A percentile compares a stretch with the other conserved stretches of the same genome.
Conservation (phyloP, 1,140 invertebrate genomes). For the Cyclargus thomasi region DNA sequence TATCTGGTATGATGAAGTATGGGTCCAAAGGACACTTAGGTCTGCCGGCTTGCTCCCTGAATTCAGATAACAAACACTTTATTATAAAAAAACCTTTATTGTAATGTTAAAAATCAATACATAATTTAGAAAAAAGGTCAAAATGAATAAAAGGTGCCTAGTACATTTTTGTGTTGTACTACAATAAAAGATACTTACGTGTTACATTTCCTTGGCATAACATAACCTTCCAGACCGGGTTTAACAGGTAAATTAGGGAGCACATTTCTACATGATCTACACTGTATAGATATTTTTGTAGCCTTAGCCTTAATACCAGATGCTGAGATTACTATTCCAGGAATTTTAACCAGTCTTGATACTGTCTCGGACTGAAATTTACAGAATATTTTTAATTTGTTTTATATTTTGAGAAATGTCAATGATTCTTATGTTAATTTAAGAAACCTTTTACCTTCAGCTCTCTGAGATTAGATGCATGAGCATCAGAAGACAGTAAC, state of each 20-base stretch:
- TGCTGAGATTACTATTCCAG: conserved; percentile 96
- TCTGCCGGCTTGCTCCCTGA: conserved; percentile 90
- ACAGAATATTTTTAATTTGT: not conserved
- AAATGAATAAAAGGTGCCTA: too few species aligned
- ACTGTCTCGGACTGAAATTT: conserved; percentile 90
- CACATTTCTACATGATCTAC: conserved; percentile 92
- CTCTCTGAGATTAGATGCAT: conserved; percentile 87
- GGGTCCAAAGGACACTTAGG: conserved; percentile 97
- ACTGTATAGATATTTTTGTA: conserved; percentile 96
- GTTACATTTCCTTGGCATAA: conserved; percentile 95
- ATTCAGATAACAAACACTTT: conserved; percentile 26
- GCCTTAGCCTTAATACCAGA: conserved; percentile 97
- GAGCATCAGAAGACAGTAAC: conserved; percentile 88
- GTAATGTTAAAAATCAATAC: not conserved
- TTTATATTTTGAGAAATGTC: not conserved
- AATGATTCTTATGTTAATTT: not conserved
- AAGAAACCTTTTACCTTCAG: conserved; percentile 82
- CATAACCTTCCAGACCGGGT: conserved; percentile 96
- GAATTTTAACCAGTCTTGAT: conserved; percentile 94
- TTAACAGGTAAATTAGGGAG: conserved; percentile 94
- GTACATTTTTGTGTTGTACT: too few species aligned
- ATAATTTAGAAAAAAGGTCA: too few species aligned
- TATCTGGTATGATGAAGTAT: conserved; percentile 98
- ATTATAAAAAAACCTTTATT: too few species aligned
- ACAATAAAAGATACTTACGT: conserved; percentile 79